Evolutionary conservation across 30 jellyfish, hydroid and myxozoan genomes (phyloP).

Genomic region (Cassiopea andromeda): DNA sequence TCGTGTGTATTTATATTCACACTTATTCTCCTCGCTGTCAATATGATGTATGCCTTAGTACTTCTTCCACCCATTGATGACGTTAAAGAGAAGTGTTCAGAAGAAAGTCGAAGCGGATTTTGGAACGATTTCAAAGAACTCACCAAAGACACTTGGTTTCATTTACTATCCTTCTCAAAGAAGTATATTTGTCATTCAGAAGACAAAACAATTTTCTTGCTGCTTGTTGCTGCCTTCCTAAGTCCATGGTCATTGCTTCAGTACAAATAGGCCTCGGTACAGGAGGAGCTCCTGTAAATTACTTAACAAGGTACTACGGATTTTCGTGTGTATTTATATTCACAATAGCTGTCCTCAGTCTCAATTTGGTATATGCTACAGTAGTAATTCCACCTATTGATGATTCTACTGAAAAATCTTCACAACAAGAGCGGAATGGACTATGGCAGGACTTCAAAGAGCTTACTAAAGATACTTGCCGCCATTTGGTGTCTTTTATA

Average conservation of each 20-base stretch:
- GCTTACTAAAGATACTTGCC: background rate
- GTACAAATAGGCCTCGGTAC: background rate
- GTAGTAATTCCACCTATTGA: background rate
- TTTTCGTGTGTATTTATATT: background rate
- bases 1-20: background rate
- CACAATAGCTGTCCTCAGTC: background rate
- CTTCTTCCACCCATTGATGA: background rate
- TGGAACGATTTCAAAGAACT: background rate
- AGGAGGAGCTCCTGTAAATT: background rate
- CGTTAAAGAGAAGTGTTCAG: background rate
- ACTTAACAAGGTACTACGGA: background rate
- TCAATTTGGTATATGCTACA: no score
- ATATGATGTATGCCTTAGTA: background rate
- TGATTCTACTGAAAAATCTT: background rate
- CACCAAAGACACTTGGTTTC: background rate
- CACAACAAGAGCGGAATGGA: background rate
- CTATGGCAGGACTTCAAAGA: background rate
- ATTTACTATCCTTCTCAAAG: background rate
- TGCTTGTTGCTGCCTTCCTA: background rate
- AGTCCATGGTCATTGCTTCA: background rate
- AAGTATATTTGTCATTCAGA: background rate
- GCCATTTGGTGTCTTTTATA: background rate
- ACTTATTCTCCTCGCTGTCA: background rate
- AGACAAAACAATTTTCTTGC: background rate
- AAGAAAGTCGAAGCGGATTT: background rate